Percentiles rank a stretch among this genome's conserved stretches.
Evolutionary conservation across 2,113 vertebrate genomes (phyloP).

Genomic region (Peromyscus californicus): DNA sequence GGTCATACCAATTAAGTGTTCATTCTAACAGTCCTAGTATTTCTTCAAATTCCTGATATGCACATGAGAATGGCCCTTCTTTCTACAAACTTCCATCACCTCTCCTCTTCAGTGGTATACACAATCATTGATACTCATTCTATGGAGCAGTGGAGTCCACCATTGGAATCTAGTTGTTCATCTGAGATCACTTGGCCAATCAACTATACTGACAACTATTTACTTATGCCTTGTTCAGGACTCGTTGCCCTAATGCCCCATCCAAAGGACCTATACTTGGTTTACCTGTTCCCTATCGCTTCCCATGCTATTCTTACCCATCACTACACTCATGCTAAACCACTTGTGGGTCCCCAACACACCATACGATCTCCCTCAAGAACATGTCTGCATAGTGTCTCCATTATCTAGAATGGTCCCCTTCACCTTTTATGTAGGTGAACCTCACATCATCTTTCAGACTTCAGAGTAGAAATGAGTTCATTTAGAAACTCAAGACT

Average conservation of each 20-base stretch:
- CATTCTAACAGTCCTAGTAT: background rate
- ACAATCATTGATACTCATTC: background rate
- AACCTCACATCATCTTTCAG: background rate
- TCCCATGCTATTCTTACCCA: background rate
- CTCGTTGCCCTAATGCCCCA: background rate
- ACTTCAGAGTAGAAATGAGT: background rate
- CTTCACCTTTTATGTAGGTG: background rate
- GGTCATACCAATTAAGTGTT: background rate
- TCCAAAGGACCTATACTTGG: background rate
- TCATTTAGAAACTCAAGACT: constrained; percentile 7
- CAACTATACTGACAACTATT: background rate
- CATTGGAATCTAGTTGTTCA: background rate
- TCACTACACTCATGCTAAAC: background rate
- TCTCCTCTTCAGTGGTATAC: background rate
- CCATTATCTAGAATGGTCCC: background rate
- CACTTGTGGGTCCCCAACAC: background rate
- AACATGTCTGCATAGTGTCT: background rate
- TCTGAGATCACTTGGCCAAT: background rate
- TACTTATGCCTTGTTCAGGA: too few species aligned
- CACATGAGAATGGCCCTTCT: background rate
- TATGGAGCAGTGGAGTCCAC: background rate
- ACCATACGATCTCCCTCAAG: background rate
- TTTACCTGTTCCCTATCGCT: background rate
- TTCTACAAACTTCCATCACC: background rate
- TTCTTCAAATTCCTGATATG: background rate